Evolutionary conservation across 1,140 invertebrate species (phyloP).

Genomic region (Heterodera carotae): DNA sequence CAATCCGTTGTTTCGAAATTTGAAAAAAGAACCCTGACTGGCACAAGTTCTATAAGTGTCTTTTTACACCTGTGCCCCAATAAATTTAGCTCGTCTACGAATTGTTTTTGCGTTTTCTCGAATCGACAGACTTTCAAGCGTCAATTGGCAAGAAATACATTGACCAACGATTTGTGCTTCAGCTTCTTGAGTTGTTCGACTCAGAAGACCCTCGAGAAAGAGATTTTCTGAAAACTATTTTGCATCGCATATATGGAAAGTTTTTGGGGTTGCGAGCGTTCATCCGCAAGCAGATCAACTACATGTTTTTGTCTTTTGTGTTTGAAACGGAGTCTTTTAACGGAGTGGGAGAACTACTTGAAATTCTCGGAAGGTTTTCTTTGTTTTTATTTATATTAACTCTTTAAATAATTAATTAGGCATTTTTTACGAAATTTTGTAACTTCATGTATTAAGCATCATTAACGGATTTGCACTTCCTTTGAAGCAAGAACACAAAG

Average conservation of each 20-base stretch:
- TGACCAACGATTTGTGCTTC: conserved; percentile 62
- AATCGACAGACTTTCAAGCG: conserved; percentile 64
- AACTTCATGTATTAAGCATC: conserved; percentile 58
- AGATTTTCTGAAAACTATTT: conserved; percentile 65
- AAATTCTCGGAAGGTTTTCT: conserved; percentile 80
- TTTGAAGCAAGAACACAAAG: conserved; percentile 89
- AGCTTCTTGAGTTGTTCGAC: conserved; percentile 63
- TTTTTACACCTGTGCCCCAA: no score
- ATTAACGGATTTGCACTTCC: conserved; percentile 66
- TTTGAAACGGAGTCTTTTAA: conserved; percentile 99
- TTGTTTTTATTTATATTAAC: neutral
- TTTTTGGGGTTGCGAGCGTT: conserved; percentile 65
- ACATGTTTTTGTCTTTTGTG: conserved; percentile 76
- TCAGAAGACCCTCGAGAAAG: conserved; percentile 64
- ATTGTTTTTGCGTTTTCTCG: conserved; percentile 62
- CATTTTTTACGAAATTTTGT: conserved; percentile 16
- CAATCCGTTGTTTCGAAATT: no score
- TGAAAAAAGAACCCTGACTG: no score
- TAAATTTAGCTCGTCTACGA: conserved; percentile 62
- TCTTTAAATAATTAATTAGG: neutral
- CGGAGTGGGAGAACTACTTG: conserved; percentile 93
- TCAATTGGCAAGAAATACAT: conserved; percentile 63
- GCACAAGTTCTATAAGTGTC: no score
- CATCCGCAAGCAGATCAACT: conserved; percentile 65
- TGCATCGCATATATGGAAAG: conserved; percentile 64